Evolutionary conservation across 2,888 invertebrate genomes (phyloP).

Genomic region (Ryuthela nishihirai): DNA sequence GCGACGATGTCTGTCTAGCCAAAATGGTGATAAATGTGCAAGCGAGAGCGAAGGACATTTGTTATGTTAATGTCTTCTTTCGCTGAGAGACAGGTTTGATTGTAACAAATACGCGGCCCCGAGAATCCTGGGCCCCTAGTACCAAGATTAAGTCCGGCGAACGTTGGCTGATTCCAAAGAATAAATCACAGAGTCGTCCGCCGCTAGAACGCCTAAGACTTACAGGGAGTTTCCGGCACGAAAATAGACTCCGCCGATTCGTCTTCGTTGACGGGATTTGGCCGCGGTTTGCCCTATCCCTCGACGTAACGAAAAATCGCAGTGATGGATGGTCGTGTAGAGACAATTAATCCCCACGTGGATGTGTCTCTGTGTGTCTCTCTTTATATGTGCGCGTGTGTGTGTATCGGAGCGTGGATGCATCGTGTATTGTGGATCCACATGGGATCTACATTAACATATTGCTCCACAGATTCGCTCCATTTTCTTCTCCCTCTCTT

Average conservation of each 20-base stretch:
- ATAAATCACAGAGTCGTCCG: constrained; percentile 32
- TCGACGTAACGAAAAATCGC: constrained; percentile 34
- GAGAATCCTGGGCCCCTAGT: constrained; percentile 15
- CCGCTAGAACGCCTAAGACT: too few species aligned
- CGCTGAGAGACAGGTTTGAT: constrained; percentile 34
- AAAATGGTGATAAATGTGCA: constrained; percentile 26
- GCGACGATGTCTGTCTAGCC: constrained; percentile 21
- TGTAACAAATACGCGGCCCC: constrained; percentile 29
- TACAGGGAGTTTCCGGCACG: constrained; percentile 22
- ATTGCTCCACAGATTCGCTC: too few species aligned
- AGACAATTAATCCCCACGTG: too few species aligned
- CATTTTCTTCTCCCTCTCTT: too few species aligned
- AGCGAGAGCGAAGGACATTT: constrained; percentile 25
- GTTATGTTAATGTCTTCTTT: constrained; percentile 36
- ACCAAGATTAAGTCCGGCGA: constrained; percentile 33
- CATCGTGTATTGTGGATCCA: too few species aligned
- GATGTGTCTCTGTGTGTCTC: too few species aligned
- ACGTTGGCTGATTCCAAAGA: constrained; percentile 15
- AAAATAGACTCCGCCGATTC: constrained; percentile 15
- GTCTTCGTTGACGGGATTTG: constrained; percentile 17
- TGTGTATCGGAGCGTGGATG: too few species aligned
- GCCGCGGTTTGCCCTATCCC: too few species aligned
- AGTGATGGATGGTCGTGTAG: constrained; percentile 28
- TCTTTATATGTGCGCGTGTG: too few species aligned
- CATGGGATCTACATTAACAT: too few species aligned